Percentiles rank a stretch among this genome's conserved stretches.
phyloP scores from a whole-genome alignment of 2,888 invertebrate species.

The Dexiosoma caninum region DNA sequence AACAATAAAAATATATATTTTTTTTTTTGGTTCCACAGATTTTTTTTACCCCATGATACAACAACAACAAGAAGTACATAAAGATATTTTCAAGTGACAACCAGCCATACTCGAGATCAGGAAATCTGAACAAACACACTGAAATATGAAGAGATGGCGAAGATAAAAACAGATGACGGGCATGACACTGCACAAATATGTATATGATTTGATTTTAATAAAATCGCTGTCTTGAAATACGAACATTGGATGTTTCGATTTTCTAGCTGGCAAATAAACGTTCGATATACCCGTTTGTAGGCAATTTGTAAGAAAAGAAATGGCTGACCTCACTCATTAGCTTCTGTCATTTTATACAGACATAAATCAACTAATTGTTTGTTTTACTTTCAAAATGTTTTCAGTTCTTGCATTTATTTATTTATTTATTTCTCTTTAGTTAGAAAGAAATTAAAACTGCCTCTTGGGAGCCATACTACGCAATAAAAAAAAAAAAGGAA shows the following conservation, averaged over 20 bases:
- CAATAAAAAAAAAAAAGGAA: conserved; percentile 26
- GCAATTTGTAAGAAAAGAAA: not conserved
- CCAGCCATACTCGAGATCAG: not conserved
- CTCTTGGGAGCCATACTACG: conserved; percentile 37
- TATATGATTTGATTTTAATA: conserved; percentile 38
- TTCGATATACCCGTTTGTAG: not conserved
- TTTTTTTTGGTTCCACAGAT: no score
- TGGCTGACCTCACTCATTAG: conserved; percentile 61
- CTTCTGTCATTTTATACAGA: conserved; percentile 52
- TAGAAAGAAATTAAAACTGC: conserved; percentile 27
- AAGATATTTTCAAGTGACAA: conserved; percentile 5
- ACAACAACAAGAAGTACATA: not conserved
- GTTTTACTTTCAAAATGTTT: conserved; percentile 57
- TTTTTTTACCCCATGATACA: not conserved
- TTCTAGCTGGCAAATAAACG: not conserved
- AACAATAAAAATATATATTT: conserved; percentile 23
- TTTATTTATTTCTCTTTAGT: conserved; percentile 23
- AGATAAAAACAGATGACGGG: no score
- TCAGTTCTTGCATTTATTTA: no score
- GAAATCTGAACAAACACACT: not conserved
- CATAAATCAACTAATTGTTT: conserved; percentile 57
- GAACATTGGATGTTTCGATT: not conserved
- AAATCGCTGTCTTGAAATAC: not conserved
- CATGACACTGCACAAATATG: not conserved
- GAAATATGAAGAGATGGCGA: not conserved